Evolutionary conservation across 2,888 invertebrate species (phyloP).

Genomic region (Sussaba pulchella): DNA sequence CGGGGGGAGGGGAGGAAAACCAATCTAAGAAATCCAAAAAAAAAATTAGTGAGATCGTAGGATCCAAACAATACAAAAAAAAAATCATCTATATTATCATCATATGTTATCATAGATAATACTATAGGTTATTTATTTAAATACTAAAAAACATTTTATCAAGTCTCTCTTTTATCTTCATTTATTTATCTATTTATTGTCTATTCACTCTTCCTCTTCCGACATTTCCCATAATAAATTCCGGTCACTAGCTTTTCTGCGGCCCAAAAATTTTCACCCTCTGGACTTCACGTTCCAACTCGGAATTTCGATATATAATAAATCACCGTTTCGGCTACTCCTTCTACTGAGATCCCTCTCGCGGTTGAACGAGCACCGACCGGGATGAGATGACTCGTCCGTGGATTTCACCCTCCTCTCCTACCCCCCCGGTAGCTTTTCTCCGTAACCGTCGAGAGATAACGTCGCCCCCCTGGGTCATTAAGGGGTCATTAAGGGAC

Average conservation of each 20-base stretch:
- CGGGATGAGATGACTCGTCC: neutral
- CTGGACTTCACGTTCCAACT: constrained; percentile 10
- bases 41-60: no score
- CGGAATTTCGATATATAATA: constrained; percentile 70
- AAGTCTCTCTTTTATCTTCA: constrained; percentile 1
- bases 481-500: constrained; percentile 75
- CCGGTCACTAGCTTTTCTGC: constrained; percentile 9
- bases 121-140: no score
- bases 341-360: constrained; percentile 56
- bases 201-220: neutral
- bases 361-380: constrained; percentile 15
- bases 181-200: no score
- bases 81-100: no score
- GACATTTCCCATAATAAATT: constrained; percentile 16
- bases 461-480: constrained; percentile 71
- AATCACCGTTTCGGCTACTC: constrained; percentile 74
- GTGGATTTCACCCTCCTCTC: constrained; percentile 24
- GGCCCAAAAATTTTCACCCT: constrained; percentile 5
- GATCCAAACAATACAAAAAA: no score
- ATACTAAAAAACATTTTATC: no score
- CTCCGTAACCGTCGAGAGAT: constrained; percentile 60
- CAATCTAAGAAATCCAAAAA: no score
- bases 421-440: no score
- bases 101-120: no score
- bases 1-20: no score